Evolutionary conservation across 1,140 invertebrate genomes (phyloP), one percentile per base, ranked within the genome.

Genomic region (Ceratina japonica): DNA sequence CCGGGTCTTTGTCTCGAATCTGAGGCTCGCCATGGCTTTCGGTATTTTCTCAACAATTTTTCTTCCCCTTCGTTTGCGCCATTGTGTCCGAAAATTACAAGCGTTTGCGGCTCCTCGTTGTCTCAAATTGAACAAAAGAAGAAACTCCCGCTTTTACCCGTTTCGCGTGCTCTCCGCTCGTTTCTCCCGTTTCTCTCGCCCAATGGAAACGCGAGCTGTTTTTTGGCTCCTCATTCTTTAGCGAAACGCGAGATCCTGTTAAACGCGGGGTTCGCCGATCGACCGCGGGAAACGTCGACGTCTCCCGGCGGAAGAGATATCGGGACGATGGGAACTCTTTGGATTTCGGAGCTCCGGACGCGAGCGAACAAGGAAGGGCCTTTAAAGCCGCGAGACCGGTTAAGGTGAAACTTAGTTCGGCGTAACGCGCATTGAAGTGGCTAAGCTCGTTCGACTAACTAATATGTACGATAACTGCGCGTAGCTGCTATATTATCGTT

Each of bases 381-480:
- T 31, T 31, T 51, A 20, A 59, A 76, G 54, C 52, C 18, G 15
- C n/a, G 20, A 22, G 10, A 56, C 24, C 66, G 27, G 37, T 44
- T 52, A 56, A 44, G 75, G 20, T 49, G 68, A 66, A 44, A 74
- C 44, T 65, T 61, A 37, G 51, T 31, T 51, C 22, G 70, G 20
- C n/a, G 51, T 44, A 44, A 63, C 59, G 37, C 52, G 59, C 37
- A 71, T 44, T 12, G 58, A 61, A 56, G 51, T 58, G 70, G 54
- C 77, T 73, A 74, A 73, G 71, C 77, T 74, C 62, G 77, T 66
- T 79, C 77, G 37, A 37, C 71, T 66, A 79, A 79, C 77, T 74
- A 79, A 79, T 79, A 79, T 79, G 52, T 74, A 74, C 69, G 77
- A 65, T 74, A 73, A 79, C 77, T 65, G 71, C 77, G 31, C 62